These are phyloP conservation scores for Temnothorax unifasciatus DNA, from an alignment of 2,888 invertebrate species.

Conservation along the genomic window DNA sequence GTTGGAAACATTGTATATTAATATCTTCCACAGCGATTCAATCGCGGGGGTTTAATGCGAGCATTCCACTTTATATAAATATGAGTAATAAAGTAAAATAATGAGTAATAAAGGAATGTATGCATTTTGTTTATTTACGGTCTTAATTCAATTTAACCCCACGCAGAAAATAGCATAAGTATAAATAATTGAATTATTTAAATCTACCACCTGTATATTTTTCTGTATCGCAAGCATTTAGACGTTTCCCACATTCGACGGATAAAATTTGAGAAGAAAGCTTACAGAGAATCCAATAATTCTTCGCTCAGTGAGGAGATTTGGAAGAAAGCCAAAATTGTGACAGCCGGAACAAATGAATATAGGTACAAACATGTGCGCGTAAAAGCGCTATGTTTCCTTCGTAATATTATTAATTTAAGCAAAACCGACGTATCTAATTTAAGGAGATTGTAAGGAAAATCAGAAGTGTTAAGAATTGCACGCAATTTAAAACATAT, in stretches of 20 bases:
- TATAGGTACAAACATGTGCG: background rate
- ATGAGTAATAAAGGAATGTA: background rate
- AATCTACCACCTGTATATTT: conserved; percentile 10
- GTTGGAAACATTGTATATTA: conserved; percentile 19
- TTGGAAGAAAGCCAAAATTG: conserved; percentile 19
- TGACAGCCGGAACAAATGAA: conserved; percentile 39
- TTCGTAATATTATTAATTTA: conserved; percentile 15
- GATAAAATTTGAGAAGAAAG: conserved; percentile 9
- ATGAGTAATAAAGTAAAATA: background rate
- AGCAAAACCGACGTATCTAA: background rate
- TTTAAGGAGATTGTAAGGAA: background rate
- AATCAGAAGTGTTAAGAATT: no score
- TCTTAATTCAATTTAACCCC: background rate
- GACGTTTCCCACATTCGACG: background rate
- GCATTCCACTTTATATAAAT: background rate
- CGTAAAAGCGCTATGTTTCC: background rate
- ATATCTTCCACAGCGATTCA: background rate
- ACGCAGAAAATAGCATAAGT: background rate
- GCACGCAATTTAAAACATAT: no score
- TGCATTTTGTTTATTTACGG: background rate
- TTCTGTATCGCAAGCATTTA: background rate
- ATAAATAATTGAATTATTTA: conserved; percentile 6
- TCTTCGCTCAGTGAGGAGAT: conserved; percentile 17
- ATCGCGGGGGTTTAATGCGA: background rate
- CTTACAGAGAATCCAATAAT: conserved; percentile 5